Conservation (phyloP, 1,140 invertebrate species). For the Samia ricini region DNA sequence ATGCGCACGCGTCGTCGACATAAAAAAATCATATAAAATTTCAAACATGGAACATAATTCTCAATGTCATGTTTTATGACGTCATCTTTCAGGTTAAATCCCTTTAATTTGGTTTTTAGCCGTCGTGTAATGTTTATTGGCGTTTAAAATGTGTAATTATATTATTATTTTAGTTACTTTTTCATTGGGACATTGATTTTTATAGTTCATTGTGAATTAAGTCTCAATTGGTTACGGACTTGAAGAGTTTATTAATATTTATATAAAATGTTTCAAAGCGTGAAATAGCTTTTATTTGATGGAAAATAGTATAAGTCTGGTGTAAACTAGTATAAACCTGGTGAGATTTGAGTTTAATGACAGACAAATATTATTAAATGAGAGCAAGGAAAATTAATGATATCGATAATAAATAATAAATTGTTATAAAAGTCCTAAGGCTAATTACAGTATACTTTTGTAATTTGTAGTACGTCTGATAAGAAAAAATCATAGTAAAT, state of each 20-base stretch:
- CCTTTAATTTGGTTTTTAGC: slow-evolving; percentile 3
- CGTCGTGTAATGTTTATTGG: not conserved
- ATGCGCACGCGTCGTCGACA: slow-evolving; percentile 57
- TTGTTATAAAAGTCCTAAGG: no score
- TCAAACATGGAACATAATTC: slow-evolving; percentile 8
- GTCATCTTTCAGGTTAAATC: slow-evolving; percentile 1
- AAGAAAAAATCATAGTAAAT: no score
- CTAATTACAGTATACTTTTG: no score
- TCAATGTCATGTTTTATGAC: not conserved
- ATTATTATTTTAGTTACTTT: slow-evolving; percentile 14
- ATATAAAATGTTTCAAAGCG: not conserved
- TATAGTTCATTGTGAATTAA: slow-evolving; percentile 16
- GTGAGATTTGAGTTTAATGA: no score
- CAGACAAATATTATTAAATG: no score
- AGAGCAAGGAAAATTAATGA: no score
- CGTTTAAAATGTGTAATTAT: slow-evolving; percentile 15
- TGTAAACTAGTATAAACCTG: no score
- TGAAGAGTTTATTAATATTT: slow-evolving; percentile 11
- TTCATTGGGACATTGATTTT: slow-evolving; percentile 29
- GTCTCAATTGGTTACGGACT: slow-evolving; percentile 22
- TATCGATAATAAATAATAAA: no score
- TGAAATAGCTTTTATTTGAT: no score
- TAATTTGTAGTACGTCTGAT: no score
- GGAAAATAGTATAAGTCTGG: no score
- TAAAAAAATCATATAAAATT: slow-evolving; percentile 17